Base-by-base conservation (phyloP, 1,140 invertebrate species). In the Drosophila nasuta region DNA sequence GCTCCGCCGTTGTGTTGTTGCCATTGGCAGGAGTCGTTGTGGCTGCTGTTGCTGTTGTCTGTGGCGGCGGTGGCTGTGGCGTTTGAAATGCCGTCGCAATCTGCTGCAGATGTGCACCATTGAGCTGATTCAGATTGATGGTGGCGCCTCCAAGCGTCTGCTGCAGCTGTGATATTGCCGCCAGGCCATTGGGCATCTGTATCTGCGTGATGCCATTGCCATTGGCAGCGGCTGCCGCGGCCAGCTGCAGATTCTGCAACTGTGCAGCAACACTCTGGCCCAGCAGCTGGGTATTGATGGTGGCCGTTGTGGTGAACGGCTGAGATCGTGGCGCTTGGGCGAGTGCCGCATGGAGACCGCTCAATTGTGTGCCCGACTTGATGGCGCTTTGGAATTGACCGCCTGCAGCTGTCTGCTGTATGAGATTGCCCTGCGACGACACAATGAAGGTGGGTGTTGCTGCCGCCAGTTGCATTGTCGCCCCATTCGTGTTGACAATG, bases 401-500 rank as follows among this genome's bases (percentile, higher is more conserved):
- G n/a, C 78, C 75, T 0, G 49, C 69, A n/a, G 80, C 80, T 2
- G 82, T 88, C 77, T 93, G 92, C 48, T 93, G 92, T 43, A 93
- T 93, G 33, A 93, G 83, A 65, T 93, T 93, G 15, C 92, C 92
- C 78, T 93, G 92, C 64, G 92, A 93, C 13, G 92, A 93, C 28
- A 93, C 92, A 49, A 93, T 92, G 59, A 93, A 93, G 41, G 93
- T 88, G 68, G 93, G 86, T 65, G 93, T 78, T 57, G 92, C 87
- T 35, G 92, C 87, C 41, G 92, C 91, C 67, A 93, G 73, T 71
- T 93, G 92, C 91, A 93, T 93, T 15, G 94, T 93, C 33, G 94
- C 90, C 11, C 93, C 93, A 86, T 94, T 94, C 25, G 92, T 76
- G 54, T 93, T 93, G 49, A 94, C 82, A 20, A 94, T 93, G 7